Base-by-base conservation (phyloP, 1,140 invertebrate species). In the Pseudomyrmex cubaensis region DNA sequence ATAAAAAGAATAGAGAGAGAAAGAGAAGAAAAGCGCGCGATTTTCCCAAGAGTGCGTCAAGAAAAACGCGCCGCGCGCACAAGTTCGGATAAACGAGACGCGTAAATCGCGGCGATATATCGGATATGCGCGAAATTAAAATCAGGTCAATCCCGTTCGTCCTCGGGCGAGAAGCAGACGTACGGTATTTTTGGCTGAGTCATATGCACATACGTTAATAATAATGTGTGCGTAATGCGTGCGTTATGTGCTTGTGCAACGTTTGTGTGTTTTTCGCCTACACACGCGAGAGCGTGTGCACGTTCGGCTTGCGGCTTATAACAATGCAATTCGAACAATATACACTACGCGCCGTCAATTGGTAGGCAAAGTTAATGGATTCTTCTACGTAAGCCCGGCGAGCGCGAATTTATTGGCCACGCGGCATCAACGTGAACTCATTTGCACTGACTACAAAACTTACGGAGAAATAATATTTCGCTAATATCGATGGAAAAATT, bases 81-180 rank as follows among this genome's bases (percentile, higher is more conserved):
- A 44, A 56, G 17, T 35, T 13, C 50, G 15, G 5, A 35, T 5
- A 10, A 20, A 69, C 1, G 50, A 77, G 52, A 62, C 80, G 46
- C 54, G 85, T 87, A 84, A 86, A 35, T 35, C 35, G 17, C 82
- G 62, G 66, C 56, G 67, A 67, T 70, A 78, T 75, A 82, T 67
- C 67, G 57, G 74, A 86, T 86, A 87, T 72, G 80, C 85, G 85
- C 85, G 74, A 87, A 84, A 87, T 87, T 87, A 87, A 87, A 87
- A 87, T 87, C 86, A 87, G 85, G 86, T 87, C 86, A 87, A 63
- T 87, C 73, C 86, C 84, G 69, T 44, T 20, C 63, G 83, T 73
- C 56, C 77, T 35, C 70, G 57, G 35, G 64, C 25, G 9, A 67
- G 17, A 69, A 86, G 72, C 80, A 72, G 61, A 57, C 85, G 80